These are phyloP conservation scores for Gibbula magus DNA, from an alignment of 2,888 invertebrate genomes.

Conservation along the genomic window DNA sequence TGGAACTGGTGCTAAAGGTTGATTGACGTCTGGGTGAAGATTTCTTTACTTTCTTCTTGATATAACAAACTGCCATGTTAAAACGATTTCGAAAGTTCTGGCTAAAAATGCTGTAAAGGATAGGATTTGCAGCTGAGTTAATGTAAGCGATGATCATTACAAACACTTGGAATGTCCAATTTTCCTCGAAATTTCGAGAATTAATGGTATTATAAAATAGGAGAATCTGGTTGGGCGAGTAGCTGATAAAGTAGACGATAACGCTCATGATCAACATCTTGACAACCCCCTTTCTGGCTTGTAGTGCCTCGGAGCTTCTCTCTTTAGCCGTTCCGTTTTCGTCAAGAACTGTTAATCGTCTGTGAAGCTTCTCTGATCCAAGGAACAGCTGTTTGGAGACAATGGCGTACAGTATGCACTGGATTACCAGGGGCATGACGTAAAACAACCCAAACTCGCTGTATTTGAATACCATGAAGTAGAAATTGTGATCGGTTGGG, in stretches of 20 bases:
- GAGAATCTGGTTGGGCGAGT: conserved; percentile 75
- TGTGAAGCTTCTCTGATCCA: conserved; percentile 64
- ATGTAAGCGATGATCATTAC: conserved; percentile 73
- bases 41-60: conserved; percentile 25
- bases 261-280: conserved; percentile 46
- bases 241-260: conserved; percentile 75
- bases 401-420: conserved; percentile 70
- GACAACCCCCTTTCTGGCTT: conserved; percentile 37
- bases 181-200: conserved; percentile 65
- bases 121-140: conserved; percentile 75
- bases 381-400: conserved; percentile 72
- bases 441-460: conserved; percentile 73
- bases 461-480: conserved; percentile 67
- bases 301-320: conserved; percentile 62
- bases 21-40: conserved; percentile 37
- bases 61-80: conserved; percentile 56
- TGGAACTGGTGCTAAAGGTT: conserved; percentile 51
- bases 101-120: conserved; percentile 74
- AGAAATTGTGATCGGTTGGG: conserved; percentile 54
- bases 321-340: conserved; percentile 56
- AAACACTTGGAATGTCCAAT: conserved; percentile 71
- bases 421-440: conserved; percentile 71
- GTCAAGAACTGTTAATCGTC: conserved; percentile 52
- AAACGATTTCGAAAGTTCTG: conserved; percentile 72
- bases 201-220: conserved; percentile 70